phyloP scores from a whole-genome alignment of 2,797 vertebrate genomes.

The Enteromius trimaculatus region DNA sequence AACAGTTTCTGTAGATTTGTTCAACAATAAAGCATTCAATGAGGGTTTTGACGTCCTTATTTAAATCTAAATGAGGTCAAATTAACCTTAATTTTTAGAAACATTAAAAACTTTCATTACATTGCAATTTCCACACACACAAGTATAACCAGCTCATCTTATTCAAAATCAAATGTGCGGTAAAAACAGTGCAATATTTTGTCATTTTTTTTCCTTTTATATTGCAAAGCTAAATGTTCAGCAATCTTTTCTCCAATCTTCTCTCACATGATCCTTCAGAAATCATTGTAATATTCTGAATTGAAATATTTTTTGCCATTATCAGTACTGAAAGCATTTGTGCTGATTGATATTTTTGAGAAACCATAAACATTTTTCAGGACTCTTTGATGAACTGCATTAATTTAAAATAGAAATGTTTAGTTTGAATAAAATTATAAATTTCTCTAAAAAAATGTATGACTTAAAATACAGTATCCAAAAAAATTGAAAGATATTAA shows the following conservation, averaged over 20 bases:
- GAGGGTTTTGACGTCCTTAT: not conserved
- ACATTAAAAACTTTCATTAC: not conserved
- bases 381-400: not conserved
- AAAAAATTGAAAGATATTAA: too few relatives aligned
- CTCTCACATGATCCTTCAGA: not conserved
- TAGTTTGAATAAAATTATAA: not conserved
- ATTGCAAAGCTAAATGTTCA: not conserved
- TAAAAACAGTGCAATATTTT: not conserved
- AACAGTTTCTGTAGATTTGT: not conserved
- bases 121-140: not conserved
- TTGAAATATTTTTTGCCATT: not conserved
- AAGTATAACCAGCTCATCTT: not conserved
- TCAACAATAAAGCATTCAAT: not conserved
- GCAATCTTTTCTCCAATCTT: not conserved
- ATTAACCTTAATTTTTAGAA: not conserved
- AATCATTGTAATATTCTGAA: not conserved
- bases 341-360: not conserved
- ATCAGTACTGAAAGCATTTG: not conserved
- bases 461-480: too few relatives aligned
- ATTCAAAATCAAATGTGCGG: not conserved
- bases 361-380: not conserved
- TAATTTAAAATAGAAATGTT: not conserved
- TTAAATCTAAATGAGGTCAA: not conserved
- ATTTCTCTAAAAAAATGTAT: not conserved
- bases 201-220: too few relatives aligned